A percentile compares a stretch with the other conserved stretches of the same genome.
Conservation (phyloP, 2,888 invertebrate genomes). For the Altica lythri region DNA sequence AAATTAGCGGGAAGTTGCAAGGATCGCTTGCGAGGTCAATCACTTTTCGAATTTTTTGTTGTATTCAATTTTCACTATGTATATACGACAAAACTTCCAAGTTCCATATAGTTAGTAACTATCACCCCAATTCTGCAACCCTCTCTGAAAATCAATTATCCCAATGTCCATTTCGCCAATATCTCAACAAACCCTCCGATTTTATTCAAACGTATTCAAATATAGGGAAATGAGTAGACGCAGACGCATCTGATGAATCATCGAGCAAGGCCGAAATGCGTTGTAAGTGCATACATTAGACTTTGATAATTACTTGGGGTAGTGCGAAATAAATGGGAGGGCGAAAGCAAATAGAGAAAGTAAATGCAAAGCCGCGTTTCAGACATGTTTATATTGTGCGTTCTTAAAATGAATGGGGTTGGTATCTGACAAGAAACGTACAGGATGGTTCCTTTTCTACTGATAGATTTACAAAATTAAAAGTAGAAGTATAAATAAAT, state of each 20-base stretch:
- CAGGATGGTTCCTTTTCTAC: conserved; percentile 12
- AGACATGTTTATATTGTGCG: conserved; percentile 41
- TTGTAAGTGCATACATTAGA: conserved; percentile 34
- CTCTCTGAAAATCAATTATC: neutral
- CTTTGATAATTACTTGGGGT: conserved; percentile 35
- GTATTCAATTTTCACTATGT: too few relatives aligned
- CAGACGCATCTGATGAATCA: conserved; percentile 32
- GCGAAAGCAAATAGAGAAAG: conserved; percentile 36
- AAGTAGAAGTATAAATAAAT: neutral
- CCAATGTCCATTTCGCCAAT: too few relatives aligned
- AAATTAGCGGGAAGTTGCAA: too few relatives aligned
- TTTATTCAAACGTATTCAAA: conserved; percentile 25
- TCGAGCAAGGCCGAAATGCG: conserved; percentile 21
- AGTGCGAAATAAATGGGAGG: conserved; percentile 31
- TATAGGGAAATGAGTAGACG: conserved; percentile 26
- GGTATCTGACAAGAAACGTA: conserved; percentile 20
- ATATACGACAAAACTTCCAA: too few relatives aligned
- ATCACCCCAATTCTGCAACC: too few relatives aligned
- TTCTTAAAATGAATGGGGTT: conserved; percentile 41
- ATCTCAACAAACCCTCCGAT: conserved; percentile 1
- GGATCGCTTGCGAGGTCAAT: too few relatives aligned
- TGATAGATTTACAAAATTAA: neutral
- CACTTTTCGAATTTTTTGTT: too few relatives aligned
- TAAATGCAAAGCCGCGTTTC: conserved; percentile 41
- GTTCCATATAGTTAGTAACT: too few relatives aligned